Conservation (phyloP, 2,797 vertebrate species). For the Molossus alvarezi region DNA sequence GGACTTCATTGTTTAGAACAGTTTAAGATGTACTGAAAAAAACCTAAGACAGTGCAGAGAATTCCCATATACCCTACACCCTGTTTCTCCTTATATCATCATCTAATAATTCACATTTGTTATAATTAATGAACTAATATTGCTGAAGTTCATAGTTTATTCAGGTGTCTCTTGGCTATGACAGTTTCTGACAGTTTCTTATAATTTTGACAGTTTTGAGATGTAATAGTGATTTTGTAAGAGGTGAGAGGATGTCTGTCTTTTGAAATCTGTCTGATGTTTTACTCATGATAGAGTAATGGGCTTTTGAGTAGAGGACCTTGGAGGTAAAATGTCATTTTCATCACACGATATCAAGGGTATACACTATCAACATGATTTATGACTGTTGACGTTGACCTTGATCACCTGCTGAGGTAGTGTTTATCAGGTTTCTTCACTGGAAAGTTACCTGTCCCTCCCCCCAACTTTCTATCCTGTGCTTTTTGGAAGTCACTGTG, state of each 20-base stretch:
- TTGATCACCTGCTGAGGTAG: neutral
- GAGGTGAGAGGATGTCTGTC: neutral
- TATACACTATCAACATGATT: neutral
- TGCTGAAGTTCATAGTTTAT: neutral
- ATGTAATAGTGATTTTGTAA: neutral
- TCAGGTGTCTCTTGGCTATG: neutral
- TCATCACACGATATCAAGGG: neutral
- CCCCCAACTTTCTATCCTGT: rapidly evolving
- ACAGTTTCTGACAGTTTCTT: neutral
- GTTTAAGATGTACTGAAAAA: neutral
- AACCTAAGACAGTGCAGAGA: neutral
- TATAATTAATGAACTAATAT: neutral
- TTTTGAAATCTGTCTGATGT: neutral
- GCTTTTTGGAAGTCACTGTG: neutral
- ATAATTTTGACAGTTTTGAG: slow-evolving; percentile 31
- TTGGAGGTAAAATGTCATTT: neutral
- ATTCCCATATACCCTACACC: neutral
- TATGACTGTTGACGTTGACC: neutral
- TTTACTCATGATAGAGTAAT: neutral
- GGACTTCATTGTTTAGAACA: neutral
- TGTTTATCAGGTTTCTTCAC: neutral
- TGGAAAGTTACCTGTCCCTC: neutral
- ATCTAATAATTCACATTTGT: neutral
- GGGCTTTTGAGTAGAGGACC: neutral
- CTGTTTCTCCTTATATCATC: neutral